phyloP scores from a whole-genome alignment of 2,888 invertebrate species.

The Drosophila infuscata region DNA sequence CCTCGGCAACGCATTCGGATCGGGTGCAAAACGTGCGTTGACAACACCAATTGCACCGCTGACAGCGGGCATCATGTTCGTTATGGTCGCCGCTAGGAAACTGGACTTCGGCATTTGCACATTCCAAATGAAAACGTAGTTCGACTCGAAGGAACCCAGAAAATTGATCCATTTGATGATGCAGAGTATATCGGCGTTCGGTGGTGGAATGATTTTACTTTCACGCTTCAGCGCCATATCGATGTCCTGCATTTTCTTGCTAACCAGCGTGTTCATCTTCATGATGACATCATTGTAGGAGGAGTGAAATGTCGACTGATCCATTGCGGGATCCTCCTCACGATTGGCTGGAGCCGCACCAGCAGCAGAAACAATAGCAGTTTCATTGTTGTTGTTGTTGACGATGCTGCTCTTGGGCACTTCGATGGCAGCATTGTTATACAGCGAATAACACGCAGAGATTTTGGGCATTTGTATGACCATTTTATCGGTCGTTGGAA shows the following conservation, averaged over 20 bases:
- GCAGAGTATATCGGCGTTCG: slow-evolving; percentile 82
- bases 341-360: not conserved
- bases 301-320: slow-evolving; percentile 48
- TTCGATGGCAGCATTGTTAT: slow-evolving; percentile 31
- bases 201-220: slow-evolving; percentile 81
- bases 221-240: slow-evolving; percentile 82
- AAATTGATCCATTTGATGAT: slow-evolving; percentile 84
- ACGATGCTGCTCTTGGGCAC: not conserved
- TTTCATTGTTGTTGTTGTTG: not conserved
- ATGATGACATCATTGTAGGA: slow-evolving; percentile 80
- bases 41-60: slow-evolving; percentile 80
- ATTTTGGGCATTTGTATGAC: slow-evolving; percentile 77
- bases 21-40: slow-evolving; percentile 75
- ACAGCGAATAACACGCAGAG: slow-evolving; percentile 77
- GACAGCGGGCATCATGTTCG: slow-evolving; percentile 82
- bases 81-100: slow-evolving; percentile 81
- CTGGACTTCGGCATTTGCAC: slow-evolving; percentile 71
- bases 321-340: slow-evolving; percentile 4
- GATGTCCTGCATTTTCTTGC: slow-evolving; percentile 84
- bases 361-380: not conserved
- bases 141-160: slow-evolving; percentile 79
- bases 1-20: slow-evolving; percentile 65
- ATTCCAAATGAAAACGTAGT: slow-evolving; percentile 82
- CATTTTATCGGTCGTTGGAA: slow-evolving; percentile 1
- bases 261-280: slow-evolving; percentile 83